Percentiles rank a stretch among this genome's conserved stretches.
These are phyloP conservation scores for Microcebus tavaratra DNA, from an alignment of 2,113 vertebrate genomes.

Conservation along the genomic window DNA sequence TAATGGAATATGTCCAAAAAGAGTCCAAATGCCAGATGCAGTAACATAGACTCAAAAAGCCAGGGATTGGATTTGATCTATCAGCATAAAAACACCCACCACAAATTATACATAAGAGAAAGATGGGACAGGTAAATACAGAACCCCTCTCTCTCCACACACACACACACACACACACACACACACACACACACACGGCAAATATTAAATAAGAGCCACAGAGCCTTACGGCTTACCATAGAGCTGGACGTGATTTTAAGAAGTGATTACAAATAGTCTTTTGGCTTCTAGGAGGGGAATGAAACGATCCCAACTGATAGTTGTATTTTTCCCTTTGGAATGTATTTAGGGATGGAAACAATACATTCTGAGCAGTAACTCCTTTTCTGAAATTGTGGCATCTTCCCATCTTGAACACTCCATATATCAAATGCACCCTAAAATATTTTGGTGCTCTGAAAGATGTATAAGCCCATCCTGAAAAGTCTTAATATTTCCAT, in stretches of 20 bases:
- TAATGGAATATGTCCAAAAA: not conserved
- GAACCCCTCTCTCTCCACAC: not conserved
- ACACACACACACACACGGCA: not conserved
- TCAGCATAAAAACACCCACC: not conserved
- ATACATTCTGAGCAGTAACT: not conserved
- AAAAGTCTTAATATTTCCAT: not conserved
- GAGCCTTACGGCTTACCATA: not conserved
- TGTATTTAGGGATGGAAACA: slow-evolving; percentile 18
- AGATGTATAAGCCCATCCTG: not conserved
- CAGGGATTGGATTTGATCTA: not conserved
- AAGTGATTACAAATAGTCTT: not conserved
- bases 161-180: not conserved
- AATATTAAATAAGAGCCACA: not conserved
- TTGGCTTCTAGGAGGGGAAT: not conserved
- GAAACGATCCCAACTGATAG: not conserved
- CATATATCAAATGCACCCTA: not conserved
- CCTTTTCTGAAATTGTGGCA: slow-evolving; percentile 17
- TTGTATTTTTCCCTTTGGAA: not conserved
- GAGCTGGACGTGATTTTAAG: not conserved
- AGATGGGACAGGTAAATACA: not conserved
- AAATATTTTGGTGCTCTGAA: slow-evolving; percentile 8
- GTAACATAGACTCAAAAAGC: not conserved
- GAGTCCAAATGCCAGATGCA: not conserved
- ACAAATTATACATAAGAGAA: not conserved
- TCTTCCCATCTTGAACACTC: not conserved